Percentiles rank a stretch among this genome's conserved stretches.
Conservation (phyloP, 2,888 invertebrate species). For the Eristalinus aeneus region DNA sequence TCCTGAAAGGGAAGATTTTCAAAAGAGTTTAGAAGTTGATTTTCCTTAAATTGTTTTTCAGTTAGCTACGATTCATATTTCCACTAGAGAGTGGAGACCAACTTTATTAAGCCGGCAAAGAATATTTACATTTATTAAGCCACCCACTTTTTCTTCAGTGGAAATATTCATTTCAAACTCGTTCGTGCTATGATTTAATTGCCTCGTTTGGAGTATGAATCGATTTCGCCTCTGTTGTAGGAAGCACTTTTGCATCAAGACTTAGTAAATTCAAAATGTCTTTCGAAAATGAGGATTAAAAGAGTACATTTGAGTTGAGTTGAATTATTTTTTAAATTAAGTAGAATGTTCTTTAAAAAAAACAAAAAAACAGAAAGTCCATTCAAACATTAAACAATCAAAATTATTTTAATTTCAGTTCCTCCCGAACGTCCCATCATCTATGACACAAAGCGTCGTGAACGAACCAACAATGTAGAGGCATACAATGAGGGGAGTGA, state of each 20-base stretch:
- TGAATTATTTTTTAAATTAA: too few species aligned
- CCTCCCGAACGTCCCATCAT: conserved; percentile 91
- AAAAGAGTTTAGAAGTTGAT: neutral
- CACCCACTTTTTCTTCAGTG: too few species aligned
- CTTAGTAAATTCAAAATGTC: too few species aligned
- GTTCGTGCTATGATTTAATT: too few species aligned
- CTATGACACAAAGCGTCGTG: conserved; percentile 89
- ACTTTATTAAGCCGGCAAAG: neutral
- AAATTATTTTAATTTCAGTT: conserved; percentile 82
- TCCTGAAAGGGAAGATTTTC: neutral
- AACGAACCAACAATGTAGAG: conserved; percentile 88
- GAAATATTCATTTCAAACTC: too few species aligned
- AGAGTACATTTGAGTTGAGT: too few species aligned
- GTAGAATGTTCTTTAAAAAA: too few species aligned
- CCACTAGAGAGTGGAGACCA: too few species aligned
- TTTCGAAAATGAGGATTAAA: too few species aligned
- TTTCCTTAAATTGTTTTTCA: neutral
- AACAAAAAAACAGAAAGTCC: neutral
- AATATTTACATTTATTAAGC: neutral
- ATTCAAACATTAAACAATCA: neutral
- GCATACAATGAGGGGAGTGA: conserved; percentile 93
- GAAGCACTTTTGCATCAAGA: too few species aligned
- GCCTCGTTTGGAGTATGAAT: too few species aligned
- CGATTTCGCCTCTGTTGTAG: too few species aligned
- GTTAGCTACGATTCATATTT: neutral